phyloP scores from a whole-genome alignment of 2,113 vertebrate species.

The Progne subis region DNA sequence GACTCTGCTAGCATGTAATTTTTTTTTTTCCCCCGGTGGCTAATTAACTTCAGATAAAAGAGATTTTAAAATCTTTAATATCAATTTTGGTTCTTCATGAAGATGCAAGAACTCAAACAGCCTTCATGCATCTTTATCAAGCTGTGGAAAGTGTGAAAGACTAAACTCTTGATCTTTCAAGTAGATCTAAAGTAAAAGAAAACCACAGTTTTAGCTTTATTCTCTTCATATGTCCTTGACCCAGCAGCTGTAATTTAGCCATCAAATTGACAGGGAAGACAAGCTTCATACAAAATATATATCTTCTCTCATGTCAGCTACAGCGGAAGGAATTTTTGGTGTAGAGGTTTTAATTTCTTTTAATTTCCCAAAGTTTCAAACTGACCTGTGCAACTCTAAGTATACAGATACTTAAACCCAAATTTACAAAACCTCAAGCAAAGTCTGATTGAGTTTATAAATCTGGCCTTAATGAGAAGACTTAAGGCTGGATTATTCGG shows the following conservation, averaged over 20 bases:
- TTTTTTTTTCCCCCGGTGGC: neutral
- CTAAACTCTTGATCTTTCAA: neutral
- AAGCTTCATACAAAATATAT: neutral
- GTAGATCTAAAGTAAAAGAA: neutral
- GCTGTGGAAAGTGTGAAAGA: neutral
- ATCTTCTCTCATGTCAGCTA: neutral
- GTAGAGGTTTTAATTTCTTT: neutral
- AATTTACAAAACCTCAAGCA: constrained; percentile 4
- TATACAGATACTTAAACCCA: neutral
- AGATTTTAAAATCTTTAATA: neutral
- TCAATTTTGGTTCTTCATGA: neutral
- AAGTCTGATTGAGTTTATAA: constrained; percentile 10
- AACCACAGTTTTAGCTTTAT: neutral
- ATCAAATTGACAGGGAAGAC: neutral
- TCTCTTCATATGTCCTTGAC: neutral
- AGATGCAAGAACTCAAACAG: neutral
- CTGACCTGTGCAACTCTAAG: neutral
- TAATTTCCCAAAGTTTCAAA: neutral
- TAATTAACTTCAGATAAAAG: constrained; percentile 26
- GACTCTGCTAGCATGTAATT: neutral
- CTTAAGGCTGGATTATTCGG: constrained; percentile 5
- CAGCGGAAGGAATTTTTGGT: neutral
- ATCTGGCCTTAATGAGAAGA: neutral
- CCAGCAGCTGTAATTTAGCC: neutral
- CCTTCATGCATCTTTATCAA: neutral